Percentiles rank a stretch among this genome's conserved stretches.
phyloP scores from a whole-genome alignment of 1,140 invertebrate genomes.

The Ooceraea biroi region DNA sequence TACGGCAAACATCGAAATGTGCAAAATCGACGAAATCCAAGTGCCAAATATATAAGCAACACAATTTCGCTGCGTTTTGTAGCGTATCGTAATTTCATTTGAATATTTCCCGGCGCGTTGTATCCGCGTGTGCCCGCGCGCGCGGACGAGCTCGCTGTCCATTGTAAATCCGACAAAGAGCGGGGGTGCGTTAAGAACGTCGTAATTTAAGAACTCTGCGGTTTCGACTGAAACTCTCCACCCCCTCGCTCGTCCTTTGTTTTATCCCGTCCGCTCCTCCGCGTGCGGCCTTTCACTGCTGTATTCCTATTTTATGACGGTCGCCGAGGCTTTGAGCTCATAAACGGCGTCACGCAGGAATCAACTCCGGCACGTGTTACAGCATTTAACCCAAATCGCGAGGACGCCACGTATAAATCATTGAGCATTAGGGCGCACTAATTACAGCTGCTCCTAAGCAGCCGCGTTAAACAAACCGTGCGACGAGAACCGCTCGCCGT shows the following conservation, averaged over 20 bases:
- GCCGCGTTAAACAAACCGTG: conserved; percentile 72
- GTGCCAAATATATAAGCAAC: conserved; percentile 61
- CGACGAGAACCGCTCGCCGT: conserved; percentile 56
- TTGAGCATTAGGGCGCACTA: conserved; percentile 81
- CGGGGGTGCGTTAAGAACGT: neutral
- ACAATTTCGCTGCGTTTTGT: conserved; percentile 47
- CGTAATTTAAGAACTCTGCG: neutral
- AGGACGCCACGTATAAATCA: conserved; percentile 79
- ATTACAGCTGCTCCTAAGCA: conserved; percentile 81
- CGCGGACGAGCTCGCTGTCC: neutral
- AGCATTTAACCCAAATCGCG: conserved; percentile 80
- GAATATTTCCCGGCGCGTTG: conserved; percentile 1
- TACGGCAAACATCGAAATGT: conserved; percentile 58
- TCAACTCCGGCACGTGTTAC: conserved; percentile 69
- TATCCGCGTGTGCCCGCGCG: no score
- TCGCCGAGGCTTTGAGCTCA: conserved; percentile 33
- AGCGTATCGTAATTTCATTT: conserved; percentile 54
- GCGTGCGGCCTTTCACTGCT: no score
- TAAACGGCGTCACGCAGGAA: conserved; percentile 36
- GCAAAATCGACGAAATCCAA: conserved; percentile 57
- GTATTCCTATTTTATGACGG: neutral
- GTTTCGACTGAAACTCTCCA: neutral
- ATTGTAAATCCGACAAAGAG: neutral
- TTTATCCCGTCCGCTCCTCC: neutral
- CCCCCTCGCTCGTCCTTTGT: neutral